A percentile compares a stretch with the other conserved stretches of the same genome.
phyloP scores from a whole-genome alignment of 2,113 vertebrate species.

The Panthera tigris region DNA sequence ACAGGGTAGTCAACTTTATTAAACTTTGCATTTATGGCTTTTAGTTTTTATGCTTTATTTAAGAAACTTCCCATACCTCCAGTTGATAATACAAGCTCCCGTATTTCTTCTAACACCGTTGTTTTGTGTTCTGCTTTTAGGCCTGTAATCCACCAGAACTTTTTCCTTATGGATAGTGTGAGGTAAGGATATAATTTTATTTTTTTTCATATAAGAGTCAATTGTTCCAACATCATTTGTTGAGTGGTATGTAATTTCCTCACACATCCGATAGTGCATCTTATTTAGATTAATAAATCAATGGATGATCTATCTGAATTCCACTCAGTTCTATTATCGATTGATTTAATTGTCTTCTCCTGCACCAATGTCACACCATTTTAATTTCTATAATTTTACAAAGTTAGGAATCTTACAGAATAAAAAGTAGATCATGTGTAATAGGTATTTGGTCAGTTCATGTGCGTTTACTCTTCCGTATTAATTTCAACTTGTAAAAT shows the following conservation, averaged over 20 bases:
- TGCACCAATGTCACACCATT: not conserved
- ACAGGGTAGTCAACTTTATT: not conserved
- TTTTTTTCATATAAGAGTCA: not conserved
- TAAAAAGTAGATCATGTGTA: not conserved
- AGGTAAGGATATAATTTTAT: slow-evolving; percentile 1
- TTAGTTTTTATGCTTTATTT: not conserved
- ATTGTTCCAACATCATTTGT: not conserved
- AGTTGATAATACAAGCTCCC: not conserved
- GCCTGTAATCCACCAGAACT: not conserved
- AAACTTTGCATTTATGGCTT: not conserved
- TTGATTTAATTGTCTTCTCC: not conserved
- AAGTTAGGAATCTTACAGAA: not conserved
- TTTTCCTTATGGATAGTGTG: not conserved
- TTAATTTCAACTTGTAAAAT: slow-evolving; percentile 15
- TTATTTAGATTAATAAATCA: slow-evolving; percentile 15
- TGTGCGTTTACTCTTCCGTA: not conserved
- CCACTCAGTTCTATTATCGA: not conserved
- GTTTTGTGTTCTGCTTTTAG: slow-evolving; percentile 6
- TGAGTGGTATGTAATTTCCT: not conserved
- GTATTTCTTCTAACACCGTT: not conserved
- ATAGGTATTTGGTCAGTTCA: not conserved
- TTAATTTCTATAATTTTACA: slow-evolving; percentile 1
- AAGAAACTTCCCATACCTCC: not conserved
- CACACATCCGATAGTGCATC: not conserved
- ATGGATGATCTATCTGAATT: not conserved